These are phyloP conservation scores for Petaurus breviceps DNA, from an alignment of 2,113 vertebrate genomes.

Conservation along the genomic window DNA sequence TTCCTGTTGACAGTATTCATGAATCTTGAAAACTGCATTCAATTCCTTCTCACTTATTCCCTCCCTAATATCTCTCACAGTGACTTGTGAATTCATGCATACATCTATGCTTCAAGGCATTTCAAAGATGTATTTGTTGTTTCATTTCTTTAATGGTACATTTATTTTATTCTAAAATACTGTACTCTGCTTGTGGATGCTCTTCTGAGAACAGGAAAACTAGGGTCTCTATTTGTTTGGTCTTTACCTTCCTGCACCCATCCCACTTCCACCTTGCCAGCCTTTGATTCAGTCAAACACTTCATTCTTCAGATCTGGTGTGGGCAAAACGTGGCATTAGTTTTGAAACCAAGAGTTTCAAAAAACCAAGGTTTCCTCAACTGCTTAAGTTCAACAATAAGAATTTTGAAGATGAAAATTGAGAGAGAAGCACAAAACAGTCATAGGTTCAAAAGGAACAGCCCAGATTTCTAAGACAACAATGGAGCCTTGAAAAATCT, in stretches of 20 bases:
- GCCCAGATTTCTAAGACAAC: not conserved
- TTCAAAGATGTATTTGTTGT: conserved; percentile 3
- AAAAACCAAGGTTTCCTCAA: conserved; percentile 24
- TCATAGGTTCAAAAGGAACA: conserved; percentile 15
- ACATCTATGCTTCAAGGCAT: not conserved
- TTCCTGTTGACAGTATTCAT: not conserved
- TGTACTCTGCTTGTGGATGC: not conserved
- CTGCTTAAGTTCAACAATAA: not conserved
- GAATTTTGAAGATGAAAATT: conserved; percentile 9
- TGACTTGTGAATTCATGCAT: not conserved
- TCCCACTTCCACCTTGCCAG: not conserved
- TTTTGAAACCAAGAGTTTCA: not conserved
- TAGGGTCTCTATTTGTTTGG: conserved; percentile 21
- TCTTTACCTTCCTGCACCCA: not conserved
- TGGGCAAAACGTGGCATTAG: not conserved
- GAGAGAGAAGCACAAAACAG: not conserved
- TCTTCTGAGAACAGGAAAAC: conserved; percentile 1
- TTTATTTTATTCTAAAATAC: not conserved
- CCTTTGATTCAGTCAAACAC: not conserved
- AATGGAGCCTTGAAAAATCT: conserved; percentile 26
- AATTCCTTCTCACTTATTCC: not conserved
- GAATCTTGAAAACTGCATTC: not conserved
- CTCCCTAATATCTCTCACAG: not conserved
- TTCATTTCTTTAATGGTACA: not conserved
- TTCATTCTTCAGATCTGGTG: not conserved